Percentiles rank a stretch among this genome's conserved stretches.
phyloP scores from a whole-genome alignment of 2,113 vertebrate genomes.

The Heloderma charlesbogerti region DNA sequence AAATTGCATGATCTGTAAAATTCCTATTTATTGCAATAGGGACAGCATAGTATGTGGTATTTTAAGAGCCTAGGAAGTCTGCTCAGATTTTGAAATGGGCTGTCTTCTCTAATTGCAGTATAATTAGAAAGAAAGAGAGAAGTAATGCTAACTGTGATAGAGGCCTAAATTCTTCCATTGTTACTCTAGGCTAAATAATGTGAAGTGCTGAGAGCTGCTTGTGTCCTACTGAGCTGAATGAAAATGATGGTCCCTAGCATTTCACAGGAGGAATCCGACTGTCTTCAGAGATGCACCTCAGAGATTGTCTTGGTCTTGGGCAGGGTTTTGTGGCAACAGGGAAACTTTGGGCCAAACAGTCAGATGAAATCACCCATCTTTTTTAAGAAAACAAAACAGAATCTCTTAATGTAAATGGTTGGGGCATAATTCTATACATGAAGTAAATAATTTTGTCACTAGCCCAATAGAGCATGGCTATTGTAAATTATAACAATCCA shows the following conservation, averaged over 20 bases:
- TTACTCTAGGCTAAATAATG: constrained; percentile 1
- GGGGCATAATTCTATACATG: neutral
- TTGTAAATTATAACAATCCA: neutral
- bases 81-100: neutral
- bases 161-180: constrained; percentile 35
- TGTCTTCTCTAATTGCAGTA: constrained; percentile 30
- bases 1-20: constrained; percentile 8
- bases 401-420: neutral
- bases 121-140: constrained; percentile 19
- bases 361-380: neutral
- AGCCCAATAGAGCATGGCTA: neutral
- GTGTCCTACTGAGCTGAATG: constrained; percentile 28
- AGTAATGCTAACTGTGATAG: neutral
- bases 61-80: constrained; percentile 9
- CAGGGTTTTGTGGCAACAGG: constrained; percentile 11
- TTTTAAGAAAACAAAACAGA: neutral
- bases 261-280: constrained; percentile 17
- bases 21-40: constrained; percentile 10
- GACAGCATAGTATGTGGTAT: neutral
- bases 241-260: constrained; percentile 3
- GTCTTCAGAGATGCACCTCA: neutral
- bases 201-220: neutral
- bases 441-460: neutral
- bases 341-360: neutral
- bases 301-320: neutral